Base-by-base conservation (phyloP, 1,140 invertebrate species). In the Rhynchophorus ferrugineus region DNA sequence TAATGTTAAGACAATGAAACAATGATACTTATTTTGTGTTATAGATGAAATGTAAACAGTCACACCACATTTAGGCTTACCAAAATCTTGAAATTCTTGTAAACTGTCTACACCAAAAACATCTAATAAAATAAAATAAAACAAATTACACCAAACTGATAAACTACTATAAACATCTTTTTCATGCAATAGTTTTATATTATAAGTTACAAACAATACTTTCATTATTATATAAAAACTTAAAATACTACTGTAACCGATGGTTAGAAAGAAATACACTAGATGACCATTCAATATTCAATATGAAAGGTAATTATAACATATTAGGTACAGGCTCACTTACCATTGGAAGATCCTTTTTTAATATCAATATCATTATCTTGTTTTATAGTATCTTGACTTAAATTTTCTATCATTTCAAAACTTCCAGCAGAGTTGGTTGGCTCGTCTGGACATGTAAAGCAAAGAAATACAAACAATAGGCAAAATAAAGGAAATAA, bases 381-480 rank as follows among this genome's bases (percentile, higher is more conserved):
- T 11, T 9, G 54, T 22, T 64, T 62, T 24, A 64, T 51, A 47
- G 49, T 68, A 42, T 69, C 62, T 54, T 70, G 63, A 53, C 75
- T 75, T 60, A 75, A 65, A 33, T 67, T 69, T 61, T 78, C 77
- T 56, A 78, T 75, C 67, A 79, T 78, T 66, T 78, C 78, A 68
- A 78, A 78, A 67, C 76, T 78, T 57, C 73, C 74, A 57, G 72
- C 73, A 36, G 73, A 73, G 63, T 77, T 74, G 57, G 66, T 63
- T 43, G 69, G 60, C 58, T 73, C 72, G 69, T 76, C 74, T 76
- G 45, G n/a, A 66, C 49, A 64, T 53, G 58, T 59, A 62, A 63
- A 60, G 59, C 62, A 61, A 59, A 61, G 52, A 36, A 57, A 61
- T 57, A 55, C 42, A 51, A 57, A 59, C 20, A 49, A 20, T 19